Base-by-base conservation (phyloP, 2,113 vertebrate genomes). In the Polyodon spathula region DNA sequence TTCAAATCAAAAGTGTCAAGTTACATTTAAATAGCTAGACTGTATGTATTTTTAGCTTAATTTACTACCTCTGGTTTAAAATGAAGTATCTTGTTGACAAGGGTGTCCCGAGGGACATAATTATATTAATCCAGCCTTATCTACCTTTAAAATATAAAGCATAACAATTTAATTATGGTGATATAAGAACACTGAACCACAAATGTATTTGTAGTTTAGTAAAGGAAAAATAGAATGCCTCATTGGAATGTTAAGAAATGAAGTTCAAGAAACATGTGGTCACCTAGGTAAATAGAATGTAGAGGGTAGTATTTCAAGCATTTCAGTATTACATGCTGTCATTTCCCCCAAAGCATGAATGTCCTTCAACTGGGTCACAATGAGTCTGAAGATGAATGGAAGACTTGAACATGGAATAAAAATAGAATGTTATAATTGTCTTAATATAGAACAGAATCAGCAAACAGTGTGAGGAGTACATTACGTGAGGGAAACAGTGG, bases 391-490 rank as follows among this genome's bases (percentile, higher is more conserved):
- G 66, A 70, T 72, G 72, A 76, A 72, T 75, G 60, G 66, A 40
- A 38, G 39, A 46, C 51, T 48, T 63, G 40, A 66, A 41, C 48
- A 77, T 50, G 58, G 63, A 58, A 71, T 69, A 68, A 62, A 73
- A 69, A 66, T 73, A 79, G 65, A 63, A 65, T 61, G 68, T 42
- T 76, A 78, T 78, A 82, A 77, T 76, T 75, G 67, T 63, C 59
- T 66, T 77, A 73, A 63, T 51, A 61, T 58, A 63, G 65, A 73
- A 55, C 0, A 67, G 70, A 80, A 65, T 79, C 73, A 69, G 77
- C 76, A 79, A 76, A 76, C 62, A 76, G 72, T 68, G 70, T 71
- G 71, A 74, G 67, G 66, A 82, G 75, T 78, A 73, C 82, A 79
- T 81, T 27, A 27, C 27, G 70, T 72, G 67, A 78, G 76, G 75